Percentiles rank a stretch among this genome's conserved stretches.
Conservation (phyloP, 2,888 invertebrate genomes). For the Unio pictorum region DNA sequence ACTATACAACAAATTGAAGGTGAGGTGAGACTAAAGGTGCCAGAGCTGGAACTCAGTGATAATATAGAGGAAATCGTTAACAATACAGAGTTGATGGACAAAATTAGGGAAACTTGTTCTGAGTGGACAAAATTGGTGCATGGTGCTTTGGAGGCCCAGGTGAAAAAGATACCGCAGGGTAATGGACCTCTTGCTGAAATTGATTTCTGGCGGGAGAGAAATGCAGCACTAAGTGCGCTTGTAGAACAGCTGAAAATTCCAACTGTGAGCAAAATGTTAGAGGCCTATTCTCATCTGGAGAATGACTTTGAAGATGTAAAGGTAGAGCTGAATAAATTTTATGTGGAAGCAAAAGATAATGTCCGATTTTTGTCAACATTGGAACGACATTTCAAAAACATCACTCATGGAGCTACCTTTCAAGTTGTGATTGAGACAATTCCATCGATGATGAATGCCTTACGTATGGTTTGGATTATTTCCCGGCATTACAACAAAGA, state of each 20-base stretch:
- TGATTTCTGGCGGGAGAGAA: constrained; percentile 87
- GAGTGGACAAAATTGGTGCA: constrained; percentile 75
- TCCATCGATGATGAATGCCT: constrained; percentile 85
- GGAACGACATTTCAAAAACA: constrained; percentile 82
- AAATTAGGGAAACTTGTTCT: constrained; percentile 74
- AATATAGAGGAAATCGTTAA: constrained; percentile 69
- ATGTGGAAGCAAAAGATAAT: constrained; percentile 84
- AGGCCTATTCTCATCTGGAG: constrained; percentile 75
- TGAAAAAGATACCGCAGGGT: constrained; percentile 74
- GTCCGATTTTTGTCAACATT: constrained; percentile 83
- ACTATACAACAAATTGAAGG: constrained; percentile 84
- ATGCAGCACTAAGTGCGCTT: constrained; percentile 83
- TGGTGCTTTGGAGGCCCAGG: constrained; percentile 62
- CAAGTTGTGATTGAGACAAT: constrained; percentile 82
- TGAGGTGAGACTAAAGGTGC: constrained; percentile 76
- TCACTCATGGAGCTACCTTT: constrained; percentile 81
- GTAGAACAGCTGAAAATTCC: constrained; percentile 87
- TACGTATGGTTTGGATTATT: constrained; percentile 93
- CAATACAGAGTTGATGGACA: constrained; percentile 65
- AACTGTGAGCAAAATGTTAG: constrained; percentile 78
- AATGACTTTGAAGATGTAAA: constrained; percentile 78
- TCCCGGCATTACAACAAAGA: constrained; percentile 88
- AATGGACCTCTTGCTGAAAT: constrained; percentile 89
- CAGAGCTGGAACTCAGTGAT: constrained; percentile 63
- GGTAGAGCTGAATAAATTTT: constrained; percentile 78